Base-by-base conservation (phyloP, 2,888 invertebrate genomes). In the Drosophila antonietae region DNA sequence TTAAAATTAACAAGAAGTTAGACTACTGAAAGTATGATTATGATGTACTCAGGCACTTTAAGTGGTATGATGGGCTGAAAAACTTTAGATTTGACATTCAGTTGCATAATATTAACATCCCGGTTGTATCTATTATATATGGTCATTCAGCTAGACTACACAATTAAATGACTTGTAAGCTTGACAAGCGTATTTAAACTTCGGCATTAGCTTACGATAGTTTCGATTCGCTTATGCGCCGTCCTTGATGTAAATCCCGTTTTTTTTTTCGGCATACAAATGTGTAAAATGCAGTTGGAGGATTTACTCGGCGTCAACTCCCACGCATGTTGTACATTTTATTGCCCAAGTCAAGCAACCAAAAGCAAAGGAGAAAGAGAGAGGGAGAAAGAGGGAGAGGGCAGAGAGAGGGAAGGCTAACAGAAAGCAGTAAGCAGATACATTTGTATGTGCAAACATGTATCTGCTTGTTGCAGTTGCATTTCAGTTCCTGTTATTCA, bases 281-380 rank as follows among this genome's bases (percentile, higher is more conserved):
- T 80, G 85, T 71, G 76, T 81, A 81, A 81, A 76, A 81, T 84
- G 84, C 81, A 86, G 71, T 67, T 44, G 66, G 57, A 67, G 72
- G 68, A 60, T 60, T 44, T 60, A 55, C 46, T 47, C 55, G 23
- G 20, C 39, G 44, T 41, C 35, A 39, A 51, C 65, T 66, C 67
- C 71, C 77, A 66, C 79, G 86, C 83, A 75, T 86, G 81, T 89
- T 89, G 88, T 78, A 89, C 88, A 82, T 89, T 89, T 89, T 85
- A 85, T 89, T 89, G 85, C 82, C 73, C 49, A 39, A 63, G 68
- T 64, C 64, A 55, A 64, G 80, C 43, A 59, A 74, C 44, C 31
- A n/a, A 49, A 49, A 12, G 49, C 10, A 14, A 18, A 18, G 28
- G 9, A 15, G 33, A 52, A 53, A 56, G 44, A 37, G 39, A 20